Percentiles rank a stretch among this genome's conserved stretches.
phyloP scores from a whole-genome alignment of 1,140 invertebrate genomes.

The Cryptotermes secundus region DNA sequence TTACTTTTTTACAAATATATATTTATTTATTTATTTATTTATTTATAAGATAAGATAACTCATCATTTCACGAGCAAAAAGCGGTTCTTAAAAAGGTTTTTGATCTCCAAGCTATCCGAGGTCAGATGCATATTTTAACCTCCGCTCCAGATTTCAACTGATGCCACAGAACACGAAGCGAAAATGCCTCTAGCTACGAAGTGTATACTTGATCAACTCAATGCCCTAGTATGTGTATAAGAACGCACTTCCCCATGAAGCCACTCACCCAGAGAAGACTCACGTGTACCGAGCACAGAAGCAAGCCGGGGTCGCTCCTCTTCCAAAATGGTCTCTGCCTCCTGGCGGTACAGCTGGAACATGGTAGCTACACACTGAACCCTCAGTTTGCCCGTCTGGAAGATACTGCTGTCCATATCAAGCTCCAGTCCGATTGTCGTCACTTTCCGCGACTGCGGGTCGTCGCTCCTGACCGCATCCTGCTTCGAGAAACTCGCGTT shows the following conservation, averaged over 20 bases:
- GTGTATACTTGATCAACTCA: too few relatives aligned
- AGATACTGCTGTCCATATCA: constrained; percentile 58
- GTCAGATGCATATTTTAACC: too few relatives aligned
- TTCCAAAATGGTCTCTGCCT: constrained; percentile 55
- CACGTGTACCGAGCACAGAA: constrained; percentile 63
- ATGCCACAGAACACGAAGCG: too few relatives aligned
- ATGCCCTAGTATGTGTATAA: too few relatives aligned
- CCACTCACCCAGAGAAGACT: constrained; percentile 49
- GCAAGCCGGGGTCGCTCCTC: constrained; percentile 65
- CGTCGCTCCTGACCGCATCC: constrained; percentile 25
- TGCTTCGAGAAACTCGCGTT: constrained; percentile 33
- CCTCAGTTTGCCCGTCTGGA: constrained; percentile 59
- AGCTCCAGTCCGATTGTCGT: constrained; percentile 48
- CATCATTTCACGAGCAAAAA: too few relatives aligned
- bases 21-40: too few relatives aligned
- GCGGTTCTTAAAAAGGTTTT: too few relatives aligned
- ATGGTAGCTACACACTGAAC: constrained; percentile 63
- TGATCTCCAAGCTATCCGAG: too few relatives aligned
- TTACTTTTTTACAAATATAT: too few relatives aligned
- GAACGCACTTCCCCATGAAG: neutral
- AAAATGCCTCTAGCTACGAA: too few relatives aligned
- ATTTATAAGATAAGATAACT: too few relatives aligned
- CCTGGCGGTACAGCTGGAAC: constrained; percentile 58
- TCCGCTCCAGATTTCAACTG: too few relatives aligned
- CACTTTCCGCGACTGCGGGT: neutral